Percentiles rank a stretch among this genome's conserved stretches.
phyloP scores from a whole-genome alignment of 2,797 vertebrate species.

The Siniperca obscura region DNA sequence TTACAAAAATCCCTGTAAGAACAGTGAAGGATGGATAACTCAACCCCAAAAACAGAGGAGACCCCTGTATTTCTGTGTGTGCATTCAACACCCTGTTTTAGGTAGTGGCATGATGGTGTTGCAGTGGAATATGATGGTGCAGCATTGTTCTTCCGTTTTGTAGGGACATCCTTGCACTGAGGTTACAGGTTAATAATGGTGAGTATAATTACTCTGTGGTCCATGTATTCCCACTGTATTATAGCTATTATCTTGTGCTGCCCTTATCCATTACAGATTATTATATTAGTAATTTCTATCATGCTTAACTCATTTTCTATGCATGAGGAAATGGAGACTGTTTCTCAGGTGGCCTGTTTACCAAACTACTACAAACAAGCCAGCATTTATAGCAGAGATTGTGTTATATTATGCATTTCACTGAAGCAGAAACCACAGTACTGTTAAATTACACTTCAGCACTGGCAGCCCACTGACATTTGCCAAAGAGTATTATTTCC shows the following conservation, averaged over 20 bases:
- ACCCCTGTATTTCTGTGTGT: not conserved
- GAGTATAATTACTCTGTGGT: slow-evolving; percentile 2
- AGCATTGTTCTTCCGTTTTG: slow-evolving; percentile 1
- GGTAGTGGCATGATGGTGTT: not conserved
- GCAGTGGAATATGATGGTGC: not conserved
- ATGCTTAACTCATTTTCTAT: not conserved
- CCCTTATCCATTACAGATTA: too few relatives aligned
- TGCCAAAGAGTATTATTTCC: not conserved
- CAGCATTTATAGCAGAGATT: not conserved
- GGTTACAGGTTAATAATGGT: slow-evolving; percentile 29
- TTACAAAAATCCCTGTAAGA: not conserved
- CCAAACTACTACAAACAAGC: not conserved
- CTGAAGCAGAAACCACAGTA: not conserved
- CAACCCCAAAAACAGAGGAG: not conserved
- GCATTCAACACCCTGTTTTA: not conserved
- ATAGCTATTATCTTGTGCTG: not conserved
- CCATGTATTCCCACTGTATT: not conserved
- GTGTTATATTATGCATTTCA: not conserved
- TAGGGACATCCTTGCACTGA: not conserved
- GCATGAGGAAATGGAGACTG: not conserved
- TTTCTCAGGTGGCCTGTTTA: too few relatives aligned
- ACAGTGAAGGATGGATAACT: not conserved
- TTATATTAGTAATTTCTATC: too few relatives aligned
- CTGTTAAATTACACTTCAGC: not conserved
- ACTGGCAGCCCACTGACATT: not conserved